These are phyloP conservation scores for Nyctibius bracteatus DNA, from an alignment of 2,113 vertebrate species.

Conservation along the genomic window DNA sequence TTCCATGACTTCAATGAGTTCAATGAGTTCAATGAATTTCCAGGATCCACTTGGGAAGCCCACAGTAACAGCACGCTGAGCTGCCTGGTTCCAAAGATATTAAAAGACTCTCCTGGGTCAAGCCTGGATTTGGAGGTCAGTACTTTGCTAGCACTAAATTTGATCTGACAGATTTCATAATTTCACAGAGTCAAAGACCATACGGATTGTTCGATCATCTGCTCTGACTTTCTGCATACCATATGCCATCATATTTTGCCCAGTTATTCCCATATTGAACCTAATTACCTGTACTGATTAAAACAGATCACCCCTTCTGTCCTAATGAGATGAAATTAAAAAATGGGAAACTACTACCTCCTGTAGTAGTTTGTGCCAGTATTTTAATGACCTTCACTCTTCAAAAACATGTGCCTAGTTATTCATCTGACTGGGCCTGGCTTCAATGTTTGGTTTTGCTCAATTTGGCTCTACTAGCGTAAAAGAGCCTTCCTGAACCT, in stretches of 20 bases:
- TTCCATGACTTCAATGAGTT: background rate
- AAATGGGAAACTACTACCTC: background rate
- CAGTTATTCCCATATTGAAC: slow-evolving; percentile 24
- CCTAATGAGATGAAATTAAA: background rate
- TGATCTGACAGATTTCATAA: background rate
- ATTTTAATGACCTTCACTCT: background rate
- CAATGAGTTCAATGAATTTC: background rate
- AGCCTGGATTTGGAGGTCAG: background rate
- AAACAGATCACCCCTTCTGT: slow-evolving; percentile 24
- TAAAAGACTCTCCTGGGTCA: background rate
- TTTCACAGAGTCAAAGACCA: background rate
- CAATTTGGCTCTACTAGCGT: background rate
- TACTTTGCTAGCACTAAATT: background rate
- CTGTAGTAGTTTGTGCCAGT: background rate
- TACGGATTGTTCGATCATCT: slow-evolving; percentile 25
- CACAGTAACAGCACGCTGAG: background rate
- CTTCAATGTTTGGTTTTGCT: background rate
- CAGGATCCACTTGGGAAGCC: background rate
- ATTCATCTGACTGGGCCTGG: background rate
- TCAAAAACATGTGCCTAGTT: background rate
- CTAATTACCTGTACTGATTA: slow-evolving; percentile 45
- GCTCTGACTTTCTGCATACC: background rate
- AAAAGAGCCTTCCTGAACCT: background rate
- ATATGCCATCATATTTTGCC: slow-evolving; percentile 22
- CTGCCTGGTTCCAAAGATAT: background rate